Percentiles rank a stretch among this genome's conserved stretches.
Conservation (phyloP, 2,888 invertebrate genomes). For the Hyppa rectilinea region DNA sequence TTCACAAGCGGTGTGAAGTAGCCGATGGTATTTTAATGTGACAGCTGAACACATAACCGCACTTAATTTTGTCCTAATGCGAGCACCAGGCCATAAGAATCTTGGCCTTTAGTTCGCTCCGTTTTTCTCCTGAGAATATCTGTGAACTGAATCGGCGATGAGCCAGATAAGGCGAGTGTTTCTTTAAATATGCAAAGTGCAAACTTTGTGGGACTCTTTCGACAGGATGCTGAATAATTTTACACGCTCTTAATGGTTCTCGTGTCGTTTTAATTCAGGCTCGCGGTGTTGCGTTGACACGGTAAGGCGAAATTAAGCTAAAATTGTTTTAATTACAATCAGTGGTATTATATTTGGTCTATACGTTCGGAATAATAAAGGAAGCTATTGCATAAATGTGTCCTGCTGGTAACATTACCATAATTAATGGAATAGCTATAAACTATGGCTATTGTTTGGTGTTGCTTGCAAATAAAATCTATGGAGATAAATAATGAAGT, state of each 20-base stretch:
- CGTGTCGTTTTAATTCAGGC: slow-evolving; percentile 85
- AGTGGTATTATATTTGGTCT: slow-evolving; percentile 64
- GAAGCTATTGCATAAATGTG: slow-evolving; percentile 48
- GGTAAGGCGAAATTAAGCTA: slow-evolving; percentile 75
- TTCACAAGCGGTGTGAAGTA: slow-evolving; percentile 81
- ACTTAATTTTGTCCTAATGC: slow-evolving; percentile 90
- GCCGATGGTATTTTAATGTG: slow-evolving; percentile 89
- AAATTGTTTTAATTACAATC: slow-evolving; percentile 65
- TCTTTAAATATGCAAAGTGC: slow-evolving; percentile 90
- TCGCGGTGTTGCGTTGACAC: slow-evolving; percentile 79
- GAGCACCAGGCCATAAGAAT: slow-evolving; percentile 82
- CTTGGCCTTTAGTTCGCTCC: slow-evolving; percentile 77
- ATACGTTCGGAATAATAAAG: slow-evolving; percentile 52
- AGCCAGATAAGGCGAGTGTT: slow-evolving; percentile 87
- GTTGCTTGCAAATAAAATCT: slow-evolving; percentile 77
- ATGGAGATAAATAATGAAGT: slow-evolving; percentile 81
- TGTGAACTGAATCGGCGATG: slow-evolving; percentile 87
- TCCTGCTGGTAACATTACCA: slow-evolving; percentile 51
- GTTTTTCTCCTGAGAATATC: slow-evolving; percentile 86
- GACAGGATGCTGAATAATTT: slow-evolving; percentile 89
- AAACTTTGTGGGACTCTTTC: slow-evolving; percentile 86
- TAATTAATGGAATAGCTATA: slow-evolving; percentile 71
- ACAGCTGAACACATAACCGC: slow-evolving; percentile 88
- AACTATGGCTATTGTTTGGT: slow-evolving; percentile 73
- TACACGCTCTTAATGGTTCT: slow-evolving; percentile 88